Evolutionary conservation across 2,888 invertebrate species (phyloP).

Genomic region (Ophioninae sp.): DNA sequence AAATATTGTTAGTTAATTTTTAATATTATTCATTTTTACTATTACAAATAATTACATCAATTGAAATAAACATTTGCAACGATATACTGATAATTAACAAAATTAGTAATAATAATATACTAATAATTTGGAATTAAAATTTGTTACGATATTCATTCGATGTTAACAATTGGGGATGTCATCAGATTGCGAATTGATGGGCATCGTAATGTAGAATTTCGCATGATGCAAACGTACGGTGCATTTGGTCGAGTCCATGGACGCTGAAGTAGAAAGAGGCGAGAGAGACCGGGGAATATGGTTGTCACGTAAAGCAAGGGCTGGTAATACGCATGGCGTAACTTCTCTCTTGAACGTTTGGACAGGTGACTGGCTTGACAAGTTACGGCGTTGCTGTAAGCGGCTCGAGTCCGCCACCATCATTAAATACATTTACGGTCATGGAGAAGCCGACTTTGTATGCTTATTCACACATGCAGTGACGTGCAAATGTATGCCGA

Average conservation of each 20-base stretch:
- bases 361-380: conserved; percentile 50
- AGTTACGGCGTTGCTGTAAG: conserved; percentile 29
- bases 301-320: not conserved
- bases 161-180: not conserved
- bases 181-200: not conserved
- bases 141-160: not conserved
- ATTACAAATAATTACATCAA: no score
- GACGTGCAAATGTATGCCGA: conserved; percentile 12
- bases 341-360: conserved; percentile 16
- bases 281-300: not conserved
- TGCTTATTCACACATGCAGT: not conserved
- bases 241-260: not conserved
- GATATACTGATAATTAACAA: no score
- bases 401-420: conserved; percentile 18
- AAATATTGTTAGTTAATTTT: no score
- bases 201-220: not conserved
- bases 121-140: no score
- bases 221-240: not conserved
- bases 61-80: no score
- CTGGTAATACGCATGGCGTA: conserved; percentile 25
- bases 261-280: not conserved
- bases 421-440: conserved; percentile 7
- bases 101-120: no score
- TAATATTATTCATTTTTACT: no score
- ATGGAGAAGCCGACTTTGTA: conserved; percentile 1